Evolutionary conservation across 2,797 vertebrate genomes (phyloP).

Genomic region (Carcharodon carcharias): DNA sequence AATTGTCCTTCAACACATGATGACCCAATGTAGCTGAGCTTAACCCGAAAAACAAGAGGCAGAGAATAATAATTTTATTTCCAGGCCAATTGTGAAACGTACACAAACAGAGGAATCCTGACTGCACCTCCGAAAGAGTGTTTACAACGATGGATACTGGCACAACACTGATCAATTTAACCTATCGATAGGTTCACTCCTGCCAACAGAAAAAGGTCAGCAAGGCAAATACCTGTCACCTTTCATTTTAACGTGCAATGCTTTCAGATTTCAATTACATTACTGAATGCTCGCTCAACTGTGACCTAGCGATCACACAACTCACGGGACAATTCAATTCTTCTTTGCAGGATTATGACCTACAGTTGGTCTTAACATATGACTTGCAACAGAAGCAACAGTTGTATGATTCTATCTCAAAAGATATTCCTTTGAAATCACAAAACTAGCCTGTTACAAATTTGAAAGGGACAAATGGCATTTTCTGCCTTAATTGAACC

Average conservation of each 20-base stretch:
- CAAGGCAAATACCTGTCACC: neutral
- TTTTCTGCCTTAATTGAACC: neutral
- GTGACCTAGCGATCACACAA: neutral
- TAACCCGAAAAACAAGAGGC: neutral
- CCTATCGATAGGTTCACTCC: neutral
- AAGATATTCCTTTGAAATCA: neutral
- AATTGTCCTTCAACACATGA: neutral
- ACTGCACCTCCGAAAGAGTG: neutral
- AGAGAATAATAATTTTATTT: neutral
- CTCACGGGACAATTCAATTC: neutral
- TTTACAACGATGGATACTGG: neutral
- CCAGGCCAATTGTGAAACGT: neutral
- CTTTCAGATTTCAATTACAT: neutral
- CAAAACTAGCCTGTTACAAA: neutral
- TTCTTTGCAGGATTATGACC: neutral
- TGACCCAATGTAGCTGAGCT: too few species aligned
- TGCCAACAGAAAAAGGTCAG: neutral
- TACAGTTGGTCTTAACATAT: neutral
- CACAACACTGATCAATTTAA: neutral
- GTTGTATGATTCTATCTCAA: neutral
- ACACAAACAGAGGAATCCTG: neutral
- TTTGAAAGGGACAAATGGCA: neutral
- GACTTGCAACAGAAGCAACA: neutral
- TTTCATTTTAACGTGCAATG: conserved; percentile 19
- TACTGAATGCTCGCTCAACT: neutral